These are phyloP conservation scores for Percopsis transmontana DNA, from an alignment of 2,113 vertebrate genomes.

Conservation along the genomic window DNA sequence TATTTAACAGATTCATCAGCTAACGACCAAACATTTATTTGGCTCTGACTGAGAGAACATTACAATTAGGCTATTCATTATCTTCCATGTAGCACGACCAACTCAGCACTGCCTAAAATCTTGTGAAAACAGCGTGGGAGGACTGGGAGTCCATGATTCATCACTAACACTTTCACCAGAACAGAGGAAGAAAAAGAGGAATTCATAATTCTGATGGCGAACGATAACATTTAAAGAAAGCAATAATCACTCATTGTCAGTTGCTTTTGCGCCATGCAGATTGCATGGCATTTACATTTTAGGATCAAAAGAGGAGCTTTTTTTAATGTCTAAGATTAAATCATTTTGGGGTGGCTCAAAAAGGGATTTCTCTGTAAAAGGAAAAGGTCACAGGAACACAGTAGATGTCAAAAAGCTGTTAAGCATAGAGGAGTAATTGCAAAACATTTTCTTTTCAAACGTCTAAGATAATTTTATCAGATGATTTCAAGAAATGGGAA, in stretches of 20 bases:
- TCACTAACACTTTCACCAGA: constrained; percentile 40
- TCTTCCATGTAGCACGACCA: constrained; percentile 42
- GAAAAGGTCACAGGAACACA: constrained; percentile 1
- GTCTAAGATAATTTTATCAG: neutral
- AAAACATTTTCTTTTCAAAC: neutral
- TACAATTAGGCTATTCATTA: constrained; percentile 43
- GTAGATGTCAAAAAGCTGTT: neutral
- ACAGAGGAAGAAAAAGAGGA: constrained; percentile 32
- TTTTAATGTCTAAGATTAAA: neutral
- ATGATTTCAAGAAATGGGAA: neutral
- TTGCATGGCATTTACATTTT: neutral
- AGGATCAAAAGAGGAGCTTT: neutral
- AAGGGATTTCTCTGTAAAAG: neutral
- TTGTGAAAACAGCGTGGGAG: constrained; percentile 49
- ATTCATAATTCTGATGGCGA: constrained; percentile 34
- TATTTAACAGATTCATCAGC: constrained; percentile 36
- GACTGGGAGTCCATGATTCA: constrained; percentile 57
- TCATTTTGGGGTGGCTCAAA: neutral
- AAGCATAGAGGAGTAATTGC: neutral
- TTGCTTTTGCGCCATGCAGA: neutral
- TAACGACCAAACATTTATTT: constrained; percentile 45
- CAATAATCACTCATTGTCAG: constrained; percentile 16
- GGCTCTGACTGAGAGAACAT: constrained; percentile 48
- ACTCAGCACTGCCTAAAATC: constrained; percentile 43
- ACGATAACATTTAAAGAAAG: constrained; percentile 27